Percentiles rank a stretch among this genome's conserved stretches.
phyloP scores from a whole-genome alignment of 2,113 vertebrate genomes.

The Tor tambroides region DNA sequence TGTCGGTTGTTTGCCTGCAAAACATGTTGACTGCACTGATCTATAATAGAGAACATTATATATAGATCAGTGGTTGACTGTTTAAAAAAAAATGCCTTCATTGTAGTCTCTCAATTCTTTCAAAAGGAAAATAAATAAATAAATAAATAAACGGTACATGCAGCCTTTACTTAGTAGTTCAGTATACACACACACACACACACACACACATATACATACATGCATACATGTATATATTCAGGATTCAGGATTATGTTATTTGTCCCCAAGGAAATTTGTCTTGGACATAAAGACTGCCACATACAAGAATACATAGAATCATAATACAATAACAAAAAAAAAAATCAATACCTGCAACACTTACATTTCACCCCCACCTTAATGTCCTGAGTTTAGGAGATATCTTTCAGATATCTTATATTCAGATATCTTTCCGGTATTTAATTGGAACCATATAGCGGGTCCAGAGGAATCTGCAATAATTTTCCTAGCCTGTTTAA shows the following conservation, averaged over 20 bases:
- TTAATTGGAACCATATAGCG: neutral
- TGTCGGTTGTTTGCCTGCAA: neutral
- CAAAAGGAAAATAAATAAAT: neutral
- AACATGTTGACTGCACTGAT: neutral
- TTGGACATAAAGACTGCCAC: too few species aligned
- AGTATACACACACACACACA: too few species aligned
- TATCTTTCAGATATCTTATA: neutral
- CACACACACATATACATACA: too few species aligned
- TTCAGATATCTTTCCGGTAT: neutral
- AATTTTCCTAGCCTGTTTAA: neutral
- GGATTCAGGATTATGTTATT: too few species aligned
- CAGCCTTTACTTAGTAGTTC: too few species aligned
- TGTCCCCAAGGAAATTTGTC: too few species aligned
- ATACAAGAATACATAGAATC: too few species aligned
- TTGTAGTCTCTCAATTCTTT: neutral
- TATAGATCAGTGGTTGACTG: too few species aligned
- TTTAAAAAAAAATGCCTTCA: neutral
- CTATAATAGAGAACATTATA: too few species aligned
- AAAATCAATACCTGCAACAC: neutral
- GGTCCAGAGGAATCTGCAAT: neutral
- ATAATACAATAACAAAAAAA: too few species aligned
- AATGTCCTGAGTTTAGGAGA: neutral
- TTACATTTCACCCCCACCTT: neutral
- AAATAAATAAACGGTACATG: neutral
- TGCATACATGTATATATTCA: too few species aligned